Conservation (phyloP, 2,888 invertebrate species). For the Acleris cristana region DNA sequence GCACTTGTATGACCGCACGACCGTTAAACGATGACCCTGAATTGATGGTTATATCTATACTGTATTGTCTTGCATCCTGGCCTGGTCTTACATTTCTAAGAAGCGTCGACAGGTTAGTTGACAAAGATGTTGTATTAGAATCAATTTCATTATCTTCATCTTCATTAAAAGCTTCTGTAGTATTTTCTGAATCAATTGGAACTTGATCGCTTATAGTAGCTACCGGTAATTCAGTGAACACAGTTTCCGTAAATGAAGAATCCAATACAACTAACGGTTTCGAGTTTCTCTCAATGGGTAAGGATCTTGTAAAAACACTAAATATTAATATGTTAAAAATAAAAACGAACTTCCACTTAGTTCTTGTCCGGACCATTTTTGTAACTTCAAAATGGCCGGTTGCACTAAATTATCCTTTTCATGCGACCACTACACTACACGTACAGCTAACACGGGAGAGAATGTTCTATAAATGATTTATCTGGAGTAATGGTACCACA, state of each 20-base stretch:
- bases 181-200: slow-evolving; percentile 36
- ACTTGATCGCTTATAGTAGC: slow-evolving; percentile 40
- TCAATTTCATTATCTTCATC: slow-evolving; percentile 31
- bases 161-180: slow-evolving; percentile 21
- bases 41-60: slow-evolving; percentile 52
- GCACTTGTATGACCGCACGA: slow-evolving; percentile 52
- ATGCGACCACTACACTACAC: slow-evolving; percentile 50
- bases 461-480: slow-evolving; percentile 38
- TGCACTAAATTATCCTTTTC: slow-evolving; percentile 47
- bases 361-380: slow-evolving; percentile 65
- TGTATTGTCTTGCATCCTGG: slow-evolving; percentile 52
- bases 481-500: slow-evolving; percentile 54
- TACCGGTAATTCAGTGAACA: slow-evolving; percentile 14
- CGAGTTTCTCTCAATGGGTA: slow-evolving; percentile 45
- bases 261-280: slow-evolving; percentile 11
- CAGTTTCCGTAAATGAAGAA: slow-evolving; percentile 20
- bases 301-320: slow-evolving; percentile 53
- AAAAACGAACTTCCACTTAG: slow-evolving; percentile 58
- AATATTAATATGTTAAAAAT: slow-evolving; percentile 50
- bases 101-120: slow-evolving; percentile 40
- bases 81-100: slow-evolving; percentile 54
- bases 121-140: slow-evolving; percentile 39
- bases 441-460: slow-evolving; percentile 48
- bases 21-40: slow-evolving; percentile 53
- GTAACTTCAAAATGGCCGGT: slow-evolving; percentile 46